These are phyloP conservation scores for Oncorhynchus nerka DNA, from an alignment of 2,113 vertebrate species.

Conservation along the genomic window DNA sequence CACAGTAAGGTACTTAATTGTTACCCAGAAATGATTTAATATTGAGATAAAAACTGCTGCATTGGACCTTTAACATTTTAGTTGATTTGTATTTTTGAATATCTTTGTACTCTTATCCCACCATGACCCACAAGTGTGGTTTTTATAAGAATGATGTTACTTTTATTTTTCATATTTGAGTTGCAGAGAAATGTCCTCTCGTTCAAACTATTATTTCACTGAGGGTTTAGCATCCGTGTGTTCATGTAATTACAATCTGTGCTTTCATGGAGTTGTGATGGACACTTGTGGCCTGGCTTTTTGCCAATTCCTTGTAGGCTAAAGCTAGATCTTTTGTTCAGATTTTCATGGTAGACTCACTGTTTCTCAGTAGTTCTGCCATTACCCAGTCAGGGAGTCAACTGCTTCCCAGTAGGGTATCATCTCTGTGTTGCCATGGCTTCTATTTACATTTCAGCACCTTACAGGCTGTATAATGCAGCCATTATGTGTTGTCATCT, in stretches of 20 bases:
- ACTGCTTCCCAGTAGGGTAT: background rate
- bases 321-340: background rate
- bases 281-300: background rate
- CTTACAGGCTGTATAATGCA: background rate
- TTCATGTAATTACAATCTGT: background rate
- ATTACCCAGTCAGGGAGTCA: background rate
- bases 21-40: no score
- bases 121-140: background rate
- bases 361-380: background rate
- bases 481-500: slow-evolving; percentile 4
- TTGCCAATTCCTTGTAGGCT: background rate
- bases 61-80: background rate
- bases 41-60: no score
- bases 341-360: background rate
- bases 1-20: no score
- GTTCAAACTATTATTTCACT: no score
- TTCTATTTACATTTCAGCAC: background rate
- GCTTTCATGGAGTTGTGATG: background rate
- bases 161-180: background rate
- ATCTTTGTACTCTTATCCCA: background rate
- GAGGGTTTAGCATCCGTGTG: no score
- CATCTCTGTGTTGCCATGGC: background rate
- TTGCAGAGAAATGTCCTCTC: no score
- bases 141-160: background rate
- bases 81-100: background rate